Conservation (phyloP, 2,888 invertebrate species). For the Phorcus lineatus region DNA sequence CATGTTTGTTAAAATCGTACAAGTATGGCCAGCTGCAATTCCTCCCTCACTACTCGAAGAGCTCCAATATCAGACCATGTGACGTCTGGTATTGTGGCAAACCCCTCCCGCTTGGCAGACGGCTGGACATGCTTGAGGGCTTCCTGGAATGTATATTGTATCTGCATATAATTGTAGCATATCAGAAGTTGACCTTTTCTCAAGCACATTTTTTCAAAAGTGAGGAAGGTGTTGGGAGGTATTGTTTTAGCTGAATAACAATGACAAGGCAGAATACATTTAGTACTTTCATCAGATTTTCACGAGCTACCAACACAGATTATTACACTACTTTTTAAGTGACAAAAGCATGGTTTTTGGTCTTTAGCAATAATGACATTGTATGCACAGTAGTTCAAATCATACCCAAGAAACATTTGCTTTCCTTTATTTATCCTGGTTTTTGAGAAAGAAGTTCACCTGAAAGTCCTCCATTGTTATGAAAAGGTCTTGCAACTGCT, state of each 20-base stretch:
- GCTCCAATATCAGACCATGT: conserved; percentile 98
- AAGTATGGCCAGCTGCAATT: conserved; percentile 91
- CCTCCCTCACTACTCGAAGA: conserved; percentile 88
- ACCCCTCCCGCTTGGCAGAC: conserved; percentile 96
- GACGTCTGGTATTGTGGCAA: conserved; percentile 96
- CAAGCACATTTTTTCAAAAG: too few species aligned
- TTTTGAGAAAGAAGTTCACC: conserved; percentile 44
- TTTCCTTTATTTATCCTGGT: too few species aligned
- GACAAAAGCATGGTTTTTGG: too few species aligned
- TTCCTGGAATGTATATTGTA: conserved; percentile 71
- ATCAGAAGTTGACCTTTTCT: not conserved
- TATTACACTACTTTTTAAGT: too few species aligned
- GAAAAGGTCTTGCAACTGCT: conserved; percentile 81
- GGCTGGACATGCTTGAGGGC: conserved; percentile 91
- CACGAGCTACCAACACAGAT: too few species aligned
- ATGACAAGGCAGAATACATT: too few species aligned
- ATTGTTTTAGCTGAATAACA: too few species aligned
- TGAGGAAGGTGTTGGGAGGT: too few species aligned
- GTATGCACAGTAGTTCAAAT: too few species aligned
- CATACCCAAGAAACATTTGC: too few species aligned
- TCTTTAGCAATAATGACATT: too few species aligned
- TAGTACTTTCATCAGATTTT: too few species aligned
- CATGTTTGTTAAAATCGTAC: conserved; percentile 74
- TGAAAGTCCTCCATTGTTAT: conserved; percentile 85
- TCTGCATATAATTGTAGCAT: not conserved